These are phyloP conservation scores for Agrotis puta DNA, from an alignment of 2,888 invertebrate species.

Conservation along the genomic window DNA sequence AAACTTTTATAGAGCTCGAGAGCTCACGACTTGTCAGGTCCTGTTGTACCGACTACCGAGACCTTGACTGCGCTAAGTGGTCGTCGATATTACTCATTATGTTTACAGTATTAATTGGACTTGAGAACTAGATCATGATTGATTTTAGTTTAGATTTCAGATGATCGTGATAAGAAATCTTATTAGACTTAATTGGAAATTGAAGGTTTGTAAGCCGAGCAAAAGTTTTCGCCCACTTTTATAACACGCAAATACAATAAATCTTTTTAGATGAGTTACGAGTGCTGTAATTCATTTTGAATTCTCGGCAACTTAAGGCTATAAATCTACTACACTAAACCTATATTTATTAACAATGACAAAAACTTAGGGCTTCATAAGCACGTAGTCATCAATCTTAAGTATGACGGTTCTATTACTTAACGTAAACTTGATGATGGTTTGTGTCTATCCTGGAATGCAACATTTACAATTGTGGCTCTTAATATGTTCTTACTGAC, in stretches of 20 bases:
- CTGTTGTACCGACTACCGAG: conserved; percentile 59
- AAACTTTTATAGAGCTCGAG: conserved; percentile 70
- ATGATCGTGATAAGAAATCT: conserved; percentile 34
- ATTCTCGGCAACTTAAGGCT: background rate
- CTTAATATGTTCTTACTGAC: background rate
- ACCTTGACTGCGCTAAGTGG: conserved; percentile 67
- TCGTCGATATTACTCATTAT: conserved; percentile 61
- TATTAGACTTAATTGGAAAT: conserved; percentile 28
- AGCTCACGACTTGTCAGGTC: conserved; percentile 66
- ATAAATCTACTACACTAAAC: background rate
- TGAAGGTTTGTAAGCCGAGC: conserved; percentile 9
- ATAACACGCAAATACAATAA: conserved; percentile 40
- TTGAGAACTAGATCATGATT: conserved; percentile 44
- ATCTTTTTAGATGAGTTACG: conserved; percentile 11
- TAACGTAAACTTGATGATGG: background rate
- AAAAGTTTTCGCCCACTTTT: conserved; percentile 10
- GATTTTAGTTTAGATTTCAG: conserved; percentile 41
- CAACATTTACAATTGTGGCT: background rate
- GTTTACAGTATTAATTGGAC: conserved; percentile 57
- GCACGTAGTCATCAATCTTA: background rate
- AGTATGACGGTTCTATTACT: background rate
- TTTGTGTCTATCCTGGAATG: background rate
- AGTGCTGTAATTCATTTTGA: conserved; percentile 15
- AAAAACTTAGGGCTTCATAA: background rate
- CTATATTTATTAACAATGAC: background rate